Base-by-base conservation (phyloP, 2,888 invertebrate species). In the Leptinotarsa peninsularis region DNA sequence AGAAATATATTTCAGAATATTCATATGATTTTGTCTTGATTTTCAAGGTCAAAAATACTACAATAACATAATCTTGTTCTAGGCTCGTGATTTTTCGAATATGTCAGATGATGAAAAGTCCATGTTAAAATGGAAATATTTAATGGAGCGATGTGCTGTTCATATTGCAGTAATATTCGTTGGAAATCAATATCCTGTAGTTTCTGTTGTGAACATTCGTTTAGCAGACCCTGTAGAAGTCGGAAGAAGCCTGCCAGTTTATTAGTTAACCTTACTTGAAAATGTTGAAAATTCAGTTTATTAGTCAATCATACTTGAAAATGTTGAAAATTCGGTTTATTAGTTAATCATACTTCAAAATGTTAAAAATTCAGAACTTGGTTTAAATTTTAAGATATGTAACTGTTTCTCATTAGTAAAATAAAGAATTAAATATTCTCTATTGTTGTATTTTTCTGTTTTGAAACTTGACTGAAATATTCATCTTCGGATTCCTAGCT, bases 91-190 rank as follows among this genome's bases (percentile, higher is more conserved):
- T 63, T 90, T 94, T 83, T 87, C 89, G 67, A 81, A 84, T 4
- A 89, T 92, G 88, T 83, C 89, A 0, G 83, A 90, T 0, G 90
- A 91, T 3, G 88, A 90, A 52, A 91, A 91, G 79, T 89, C 90
- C 4, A 84, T 88, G 0, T 81, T 93, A 0, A 93, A 93, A 83
- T 94, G 94, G 93, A 89, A 89, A 72, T 89, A 91, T 71, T 88
- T 94, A 5, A 85, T 94, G 80, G 92, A 93, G 83, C 90, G 93
- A 77, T 93, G 93, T 83, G 90, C 90, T 71, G 90, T 90, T 1
- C 91, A 92, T 76, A 82, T 93, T 14, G 89, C 88, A 52, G 85
- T 89, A 15, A 79, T 87, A 58, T 85, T 86, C 66, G 76, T 84
- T 23, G 83, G 84, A 23, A 81, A 81, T 56, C 80, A 83, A 21